phyloP scores from a whole-genome alignment of 1,140 invertebrate species.

The Metaphire vulgaris region DNA sequence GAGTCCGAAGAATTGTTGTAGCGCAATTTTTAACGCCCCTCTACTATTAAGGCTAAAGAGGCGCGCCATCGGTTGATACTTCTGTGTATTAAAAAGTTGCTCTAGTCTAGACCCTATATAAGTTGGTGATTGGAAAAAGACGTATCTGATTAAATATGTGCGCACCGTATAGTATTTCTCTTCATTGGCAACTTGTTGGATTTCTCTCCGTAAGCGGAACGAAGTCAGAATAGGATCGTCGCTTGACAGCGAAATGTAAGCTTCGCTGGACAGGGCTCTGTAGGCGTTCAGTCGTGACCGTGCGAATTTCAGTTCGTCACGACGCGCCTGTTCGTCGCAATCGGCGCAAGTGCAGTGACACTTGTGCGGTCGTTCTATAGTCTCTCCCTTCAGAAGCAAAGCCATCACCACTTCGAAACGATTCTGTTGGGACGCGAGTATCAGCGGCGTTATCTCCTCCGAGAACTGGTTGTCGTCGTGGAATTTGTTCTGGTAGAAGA shows the following conservation, averaged over 20 bases:
- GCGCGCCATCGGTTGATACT: too few relatives aligned
- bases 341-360: conserved; percentile 59
- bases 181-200: conserved; percentile 37
- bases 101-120: too few relatives aligned
- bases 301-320: conserved; percentile 34
- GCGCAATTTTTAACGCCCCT: too few relatives aligned
- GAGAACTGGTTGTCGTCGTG: conserved; percentile 27
- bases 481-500: conserved; percentile 8
- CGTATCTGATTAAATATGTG: too few relatives aligned
- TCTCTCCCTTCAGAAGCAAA: conserved; percentile 47
- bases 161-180: conserved; percentile 30
- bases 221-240: conserved; percentile 62
- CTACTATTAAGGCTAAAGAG: too few relatives aligned
- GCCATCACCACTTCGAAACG: conserved; percentile 51
- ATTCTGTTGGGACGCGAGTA: conserved; percentile 48
- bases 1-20: too few relatives aligned
- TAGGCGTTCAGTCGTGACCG: conserved; percentile 50
- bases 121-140: too few relatives aligned
- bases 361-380: conserved; percentile 56
- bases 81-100: too few relatives aligned
- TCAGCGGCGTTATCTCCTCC: conserved; percentile 45
- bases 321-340: conserved; percentile 51
- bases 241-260: conserved; percentile 62
- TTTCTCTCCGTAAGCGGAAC: conserved; percentile 59
- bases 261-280: conserved; percentile 48